phyloP scores from a whole-genome alignment of 2,888 invertebrate species.

The Latrodectus hesperus region DNA sequence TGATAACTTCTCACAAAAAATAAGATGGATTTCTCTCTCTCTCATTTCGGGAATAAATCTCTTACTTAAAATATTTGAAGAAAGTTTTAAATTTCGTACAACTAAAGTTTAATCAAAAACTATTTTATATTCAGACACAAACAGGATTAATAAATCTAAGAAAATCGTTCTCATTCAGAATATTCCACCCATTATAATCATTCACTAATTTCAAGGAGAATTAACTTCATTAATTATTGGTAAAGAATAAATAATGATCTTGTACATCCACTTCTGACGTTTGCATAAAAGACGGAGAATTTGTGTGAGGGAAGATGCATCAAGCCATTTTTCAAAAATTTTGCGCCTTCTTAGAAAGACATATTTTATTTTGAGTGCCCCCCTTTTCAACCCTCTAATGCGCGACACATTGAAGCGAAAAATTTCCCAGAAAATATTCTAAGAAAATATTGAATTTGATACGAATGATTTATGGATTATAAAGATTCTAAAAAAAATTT shows the following conservation, averaged over 20 bases:
- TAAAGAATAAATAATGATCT: slow-evolving; percentile 53
- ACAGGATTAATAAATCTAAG: no score
- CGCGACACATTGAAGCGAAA: slow-evolving; percentile 6
- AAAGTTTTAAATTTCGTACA: no score
- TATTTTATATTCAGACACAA: no score
- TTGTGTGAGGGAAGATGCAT: neutral
- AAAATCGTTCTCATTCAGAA: no score
- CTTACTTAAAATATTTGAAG: no score
- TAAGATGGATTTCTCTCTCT: no score
- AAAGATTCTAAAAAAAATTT: no score
- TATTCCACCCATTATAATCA: slow-evolving; percentile 11
- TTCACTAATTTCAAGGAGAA: slow-evolving; percentile 48
- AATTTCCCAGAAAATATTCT: neutral
- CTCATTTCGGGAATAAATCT: no score
- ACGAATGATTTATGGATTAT: no score
- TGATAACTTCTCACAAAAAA: no score
- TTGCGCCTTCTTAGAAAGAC: neutral
- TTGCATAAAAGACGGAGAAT: neutral
- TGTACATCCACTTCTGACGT: slow-evolving; percentile 28
- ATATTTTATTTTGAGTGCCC: neutral
- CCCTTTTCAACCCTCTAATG: neutral
- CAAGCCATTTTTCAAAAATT: slow-evolving; percentile 20
- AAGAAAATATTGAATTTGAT: no score
- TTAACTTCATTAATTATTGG: slow-evolving; percentile 58
- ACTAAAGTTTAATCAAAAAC: no score